Evolutionary conservation across 2,797 vertebrate genomes (phyloP), one percentile per base, ranked within the genome.

Genomic region (Pristis pectinata): DNA sequence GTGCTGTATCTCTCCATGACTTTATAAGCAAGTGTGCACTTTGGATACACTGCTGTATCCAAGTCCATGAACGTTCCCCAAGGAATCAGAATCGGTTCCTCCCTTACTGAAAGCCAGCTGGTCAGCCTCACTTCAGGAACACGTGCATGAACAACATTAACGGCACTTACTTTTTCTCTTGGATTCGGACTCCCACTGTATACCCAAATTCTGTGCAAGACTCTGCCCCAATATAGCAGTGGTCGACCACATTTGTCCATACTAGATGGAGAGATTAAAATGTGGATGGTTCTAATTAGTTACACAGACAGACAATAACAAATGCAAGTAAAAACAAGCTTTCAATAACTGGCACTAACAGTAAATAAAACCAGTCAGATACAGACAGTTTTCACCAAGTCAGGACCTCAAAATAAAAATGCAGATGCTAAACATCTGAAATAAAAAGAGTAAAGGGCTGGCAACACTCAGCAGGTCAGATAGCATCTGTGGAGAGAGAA

Each of bases 191-290:
- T 99, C 98, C 99, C 99, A 99, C 24, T 99, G 99, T 97, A 99
- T 99, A 95, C 98, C 99, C 94, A 99, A 97, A 96, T 99, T 99
- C 97, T 99, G 98, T 95, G 98, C 98, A 97, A 99, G 97, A 96
- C 98, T 99, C 96, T 99, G 99, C 34, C 98, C 98, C 70, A 99
- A 96, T 67, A 98, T 97, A 95, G 97, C 97, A 22, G 98, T 98
- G 98, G 99, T 98, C 95, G 98, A 97, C 97, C 97, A 97, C 95
- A 97, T 96, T 95, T 96, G 97, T 94, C 98, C 98, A 92, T 99
- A 99, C 99, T 99, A 97, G 95, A 96, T 96, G 17, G 94, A 83
- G 64, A 94, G 77, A 94, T 44, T 59, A 44, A 44, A 64, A 67
- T 41, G 3, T 30, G 37, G 15, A 94, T n/a, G 94, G 77, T 79